Evolutionary conservation across 2,888 invertebrate genomes (phyloP).

Genomic region (Hermodice carunculata): DNA sequence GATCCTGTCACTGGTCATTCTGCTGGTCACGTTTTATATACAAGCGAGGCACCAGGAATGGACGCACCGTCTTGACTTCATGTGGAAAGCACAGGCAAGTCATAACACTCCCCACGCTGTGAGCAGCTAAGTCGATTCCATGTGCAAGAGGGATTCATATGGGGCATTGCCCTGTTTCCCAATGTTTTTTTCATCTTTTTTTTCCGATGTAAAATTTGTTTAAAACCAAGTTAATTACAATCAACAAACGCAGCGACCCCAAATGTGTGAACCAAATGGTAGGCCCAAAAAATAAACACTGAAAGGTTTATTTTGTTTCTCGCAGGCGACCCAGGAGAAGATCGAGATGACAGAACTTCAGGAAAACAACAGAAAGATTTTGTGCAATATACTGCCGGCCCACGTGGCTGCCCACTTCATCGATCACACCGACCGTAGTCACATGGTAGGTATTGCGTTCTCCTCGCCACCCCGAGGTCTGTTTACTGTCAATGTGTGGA

Average conservation of each 20-base stretch:
- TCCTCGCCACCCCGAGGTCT: too few relatives aligned
- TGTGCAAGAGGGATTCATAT: too few relatives aligned
- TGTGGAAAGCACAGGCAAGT: conserved; percentile 72
- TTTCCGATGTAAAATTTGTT: too few relatives aligned
- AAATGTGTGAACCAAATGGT: too few relatives aligned
- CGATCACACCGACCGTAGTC: conserved; percentile 73
- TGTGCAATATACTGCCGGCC: conserved; percentile 90
- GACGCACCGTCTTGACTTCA: conserved; percentile 80
- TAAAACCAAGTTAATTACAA: too few relatives aligned
- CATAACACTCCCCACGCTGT: too few relatives aligned
- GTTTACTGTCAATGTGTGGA: too few relatives aligned
- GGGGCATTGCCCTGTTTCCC: too few relatives aligned
- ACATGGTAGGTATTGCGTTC: conserved; percentile 11
- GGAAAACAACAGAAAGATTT: conserved; percentile 85
- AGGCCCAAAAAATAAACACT: too few relatives aligned
- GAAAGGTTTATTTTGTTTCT: background rate
- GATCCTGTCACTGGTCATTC: conserved; percentile 81
- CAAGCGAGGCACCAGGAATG: conserved; percentile 86
- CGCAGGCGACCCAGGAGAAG: conserved; percentile 81
- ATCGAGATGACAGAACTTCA: conserved; percentile 93
- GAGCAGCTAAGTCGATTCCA: too few relatives aligned
- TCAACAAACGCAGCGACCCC: too few relatives aligned
- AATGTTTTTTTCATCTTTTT: too few relatives aligned
- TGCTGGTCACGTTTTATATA: conserved; percentile 85
- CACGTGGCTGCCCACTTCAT: conserved; percentile 94